Conservation (phyloP, 2,888 invertebrate genomes). For the Amphipyra berbera region DNA sequence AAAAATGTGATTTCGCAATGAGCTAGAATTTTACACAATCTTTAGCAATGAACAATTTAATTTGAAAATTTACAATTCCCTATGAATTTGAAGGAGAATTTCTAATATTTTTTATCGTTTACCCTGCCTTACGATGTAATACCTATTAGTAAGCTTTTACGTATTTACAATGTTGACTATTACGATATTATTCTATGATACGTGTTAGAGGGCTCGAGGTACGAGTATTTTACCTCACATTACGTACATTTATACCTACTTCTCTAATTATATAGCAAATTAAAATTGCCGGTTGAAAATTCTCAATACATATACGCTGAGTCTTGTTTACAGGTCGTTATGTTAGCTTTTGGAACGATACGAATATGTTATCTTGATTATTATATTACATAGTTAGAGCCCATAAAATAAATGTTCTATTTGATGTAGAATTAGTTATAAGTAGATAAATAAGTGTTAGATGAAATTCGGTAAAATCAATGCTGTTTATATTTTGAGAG, state of each 20-base stretch:
- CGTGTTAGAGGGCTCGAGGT: slow-evolving; percentile 71
- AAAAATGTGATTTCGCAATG: slow-evolving; percentile 66
- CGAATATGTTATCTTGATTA: slow-evolving; percentile 63
- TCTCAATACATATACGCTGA: slow-evolving; percentile 47
- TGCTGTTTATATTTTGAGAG: slow-evolving; percentile 64
- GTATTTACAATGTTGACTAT: slow-evolving; percentile 89
- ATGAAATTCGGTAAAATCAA: slow-evolving; percentile 71
- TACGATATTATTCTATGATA: slow-evolving; percentile 78
- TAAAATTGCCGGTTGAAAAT: slow-evolving; percentile 50
- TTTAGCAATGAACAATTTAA: slow-evolving; percentile 67
- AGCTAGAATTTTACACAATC: slow-evolving; percentile 66
- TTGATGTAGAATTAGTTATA: slow-evolving; percentile 79
- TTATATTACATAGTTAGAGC: slow-evolving; percentile 65
- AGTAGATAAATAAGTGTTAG: slow-evolving; percentile 84
- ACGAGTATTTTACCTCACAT: slow-evolving; percentile 63
- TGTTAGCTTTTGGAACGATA: slow-evolving; percentile 60
- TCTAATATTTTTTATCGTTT: slow-evolving; percentile 85
- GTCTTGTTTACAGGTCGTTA: slow-evolving; percentile 48
- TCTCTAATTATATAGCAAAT: slow-evolving; percentile 44
- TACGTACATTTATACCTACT: slow-evolving; percentile 39
- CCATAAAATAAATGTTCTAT: slow-evolving; percentile 80
- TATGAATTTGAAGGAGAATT: slow-evolving; percentile 66
- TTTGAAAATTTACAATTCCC: slow-evolving; percentile 69
- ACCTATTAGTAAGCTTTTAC: slow-evolving; percentile 84
- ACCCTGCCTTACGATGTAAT: slow-evolving; percentile 80